These are phyloP conservation scores for Agonopterix subpropinquella DNA, from an alignment of 2,888 invertebrate species.

Conservation along the genomic window DNA sequence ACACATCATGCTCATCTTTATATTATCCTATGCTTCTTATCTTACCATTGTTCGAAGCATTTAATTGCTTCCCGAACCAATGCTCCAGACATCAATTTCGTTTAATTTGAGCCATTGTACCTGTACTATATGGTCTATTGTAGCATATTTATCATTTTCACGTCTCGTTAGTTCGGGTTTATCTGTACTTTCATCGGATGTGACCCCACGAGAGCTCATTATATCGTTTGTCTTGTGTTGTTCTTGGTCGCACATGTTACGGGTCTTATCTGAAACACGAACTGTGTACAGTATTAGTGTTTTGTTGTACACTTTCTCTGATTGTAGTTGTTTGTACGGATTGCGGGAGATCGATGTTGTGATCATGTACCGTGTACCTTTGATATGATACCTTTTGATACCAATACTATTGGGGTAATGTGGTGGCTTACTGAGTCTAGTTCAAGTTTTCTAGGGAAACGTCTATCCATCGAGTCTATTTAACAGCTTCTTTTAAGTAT, in stretches of 20 bases:
- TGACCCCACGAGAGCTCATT: constrained; percentile 28
- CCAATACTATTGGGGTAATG: too few relatives aligned
- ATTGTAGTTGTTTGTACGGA: neutral
- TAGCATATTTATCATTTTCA: constrained; percentile 19
- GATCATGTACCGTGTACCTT: too few relatives aligned
- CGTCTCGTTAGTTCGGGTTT: constrained; percentile 18
- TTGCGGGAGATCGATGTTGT: neutral
- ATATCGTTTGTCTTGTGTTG: constrained; percentile 3
- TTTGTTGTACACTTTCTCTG: constrained; percentile 16
- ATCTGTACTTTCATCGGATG: constrained; percentile 35
- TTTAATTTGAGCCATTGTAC: neutral
- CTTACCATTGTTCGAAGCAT: too few relatives aligned
- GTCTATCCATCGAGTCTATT: too few relatives aligned
- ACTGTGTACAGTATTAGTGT: constrained; percentile 1
- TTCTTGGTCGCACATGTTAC: constrained; percentile 2
- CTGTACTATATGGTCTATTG: neutral
- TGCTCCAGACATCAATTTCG: too few relatives aligned
- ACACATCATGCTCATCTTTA: too few relatives aligned
- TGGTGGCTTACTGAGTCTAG: too few relatives aligned
- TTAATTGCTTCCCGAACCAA: too few relatives aligned
- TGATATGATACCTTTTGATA: too few relatives aligned
- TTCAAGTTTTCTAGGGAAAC: too few relatives aligned
- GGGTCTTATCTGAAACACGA: constrained; percentile 1
- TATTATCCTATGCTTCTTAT: too few relatives aligned
- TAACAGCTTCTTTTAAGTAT: too few relatives aligned